Evolutionary conservation across 2,888 invertebrate genomes (phyloP).

Genomic region (Dilophus febrilis): DNA sequence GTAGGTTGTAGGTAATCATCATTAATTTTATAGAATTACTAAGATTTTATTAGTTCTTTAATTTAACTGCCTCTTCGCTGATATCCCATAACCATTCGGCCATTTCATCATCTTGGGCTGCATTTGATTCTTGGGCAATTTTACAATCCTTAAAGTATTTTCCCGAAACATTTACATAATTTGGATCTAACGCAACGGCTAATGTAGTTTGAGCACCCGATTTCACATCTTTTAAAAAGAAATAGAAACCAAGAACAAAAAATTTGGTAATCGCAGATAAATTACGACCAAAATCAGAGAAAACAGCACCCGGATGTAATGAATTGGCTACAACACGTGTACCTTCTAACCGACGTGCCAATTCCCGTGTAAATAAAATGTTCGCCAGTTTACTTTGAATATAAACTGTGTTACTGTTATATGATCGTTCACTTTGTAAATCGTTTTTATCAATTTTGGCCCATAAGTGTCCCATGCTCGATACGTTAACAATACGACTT

Average conservation of each 20-base stretch:
- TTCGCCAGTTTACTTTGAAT: slow-evolving; percentile 65
- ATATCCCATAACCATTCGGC: slow-evolving; percentile 46
- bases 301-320: slow-evolving; percentile 56
- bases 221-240: slow-evolving; percentile 25
- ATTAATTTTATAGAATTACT: too few relatives aligned
- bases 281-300: slow-evolving; percentile 59
- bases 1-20: too few relatives aligned
- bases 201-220: slow-evolving; percentile 27
- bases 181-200: slow-evolving; percentile 26
- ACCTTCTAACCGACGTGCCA: slow-evolving; percentile 44
- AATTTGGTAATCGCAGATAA: slow-evolving; percentile 36
- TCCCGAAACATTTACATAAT: slow-evolving; percentile 21
- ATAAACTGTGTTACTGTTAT: slow-evolving; percentile 48
- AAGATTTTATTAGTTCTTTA: too few relatives aligned
- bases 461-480: slow-evolving; percentile 47
- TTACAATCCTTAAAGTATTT: slow-evolving; percentile 17
- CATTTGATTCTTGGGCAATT: slow-evolving; percentile 28
- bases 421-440: slow-evolving; percentile 49
- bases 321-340: slow-evolving; percentile 46
- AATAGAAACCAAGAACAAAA: neutral
- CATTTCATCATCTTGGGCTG: slow-evolving; percentile 34
- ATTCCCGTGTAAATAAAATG: slow-evolving; percentile 51
- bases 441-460: slow-evolving; percentile 54
- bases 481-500: slow-evolving; percentile 59
- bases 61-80: slow-evolving; percentile 31